These are phyloP conservation scores for Clarias laeviceps DNA, from an alignment of 2,797 vertebrate species.

Conservation along the genomic window DNA sequence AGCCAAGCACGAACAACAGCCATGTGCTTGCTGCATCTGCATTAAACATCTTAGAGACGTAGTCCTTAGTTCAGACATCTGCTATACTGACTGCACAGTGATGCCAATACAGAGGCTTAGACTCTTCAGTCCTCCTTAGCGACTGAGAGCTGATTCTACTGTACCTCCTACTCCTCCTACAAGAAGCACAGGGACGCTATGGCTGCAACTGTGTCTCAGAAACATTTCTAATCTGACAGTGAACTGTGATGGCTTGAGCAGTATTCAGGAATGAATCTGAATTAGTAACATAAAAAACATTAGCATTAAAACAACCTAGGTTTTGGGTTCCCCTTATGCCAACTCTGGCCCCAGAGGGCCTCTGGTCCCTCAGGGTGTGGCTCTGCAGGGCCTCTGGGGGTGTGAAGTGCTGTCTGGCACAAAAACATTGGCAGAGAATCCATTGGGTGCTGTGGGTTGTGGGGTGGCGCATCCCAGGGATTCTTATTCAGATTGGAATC, in stretches of 20 bases:
- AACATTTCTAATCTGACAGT: conserved; percentile 7
- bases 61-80: background rate
- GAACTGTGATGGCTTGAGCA: background rate
- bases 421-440: no score
- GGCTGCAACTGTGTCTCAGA: no score
- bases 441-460: no score
- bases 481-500: no score
- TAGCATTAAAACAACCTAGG: no score
- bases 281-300: background rate
- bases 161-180: background rate
- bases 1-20: background rate
- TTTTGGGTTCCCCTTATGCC: no score
- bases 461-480: no score
- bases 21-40: background rate
- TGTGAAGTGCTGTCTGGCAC: no score
- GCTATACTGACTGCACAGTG: background rate
- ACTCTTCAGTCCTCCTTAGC: background rate
- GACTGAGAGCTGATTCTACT: background rate
- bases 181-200: no score
- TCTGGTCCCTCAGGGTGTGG: no score
- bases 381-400: no score
- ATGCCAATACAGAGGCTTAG: background rate
- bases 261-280: background rate
- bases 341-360: no score
- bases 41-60: background rate